phyloP scores from a whole-genome alignment of 2,888 invertebrate genomes.

The Pinctada fucata region DNA sequence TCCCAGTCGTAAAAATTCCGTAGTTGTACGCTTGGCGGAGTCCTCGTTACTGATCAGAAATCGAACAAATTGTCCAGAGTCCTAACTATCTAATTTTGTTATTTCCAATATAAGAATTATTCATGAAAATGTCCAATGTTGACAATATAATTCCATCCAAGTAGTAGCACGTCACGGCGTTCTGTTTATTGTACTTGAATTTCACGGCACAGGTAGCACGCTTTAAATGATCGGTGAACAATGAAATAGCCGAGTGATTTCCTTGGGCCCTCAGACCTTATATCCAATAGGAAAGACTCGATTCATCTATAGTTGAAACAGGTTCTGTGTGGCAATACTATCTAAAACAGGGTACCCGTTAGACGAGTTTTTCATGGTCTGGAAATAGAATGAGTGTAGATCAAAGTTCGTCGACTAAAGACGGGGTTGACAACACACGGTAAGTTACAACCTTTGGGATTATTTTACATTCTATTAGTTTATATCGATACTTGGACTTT shows the following conservation, averaged over 20 bases:
- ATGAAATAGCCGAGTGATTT: background rate
- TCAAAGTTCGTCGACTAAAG: conserved; percentile 25
- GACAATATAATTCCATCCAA: background rate
- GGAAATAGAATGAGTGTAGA: conserved; percentile 50
- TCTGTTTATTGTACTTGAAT: background rate
- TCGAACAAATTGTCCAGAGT: conserved; percentile 11
- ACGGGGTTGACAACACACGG: conserved; percentile 9
- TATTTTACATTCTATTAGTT: background rate
- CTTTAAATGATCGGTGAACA: background rate
- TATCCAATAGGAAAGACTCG: background rate
- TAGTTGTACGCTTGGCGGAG: too few species aligned
- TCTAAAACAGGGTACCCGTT: conserved; percentile 39
- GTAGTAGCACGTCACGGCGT: background rate
- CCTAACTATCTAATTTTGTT: background rate
- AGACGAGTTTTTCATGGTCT: conserved; percentile 54
- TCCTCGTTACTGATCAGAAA: too few species aligned
- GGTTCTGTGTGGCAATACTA: conserved; percentile 25
- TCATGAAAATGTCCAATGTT: background rate
- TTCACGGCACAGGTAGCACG: conserved; percentile 4
- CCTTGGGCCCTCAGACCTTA: background rate
- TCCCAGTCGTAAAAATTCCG: background rate
- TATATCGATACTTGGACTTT: background rate
- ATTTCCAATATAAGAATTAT: too few species aligned
- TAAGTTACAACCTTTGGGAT: background rate
- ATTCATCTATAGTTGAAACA: conserved; percentile 29